These are phyloP conservation scores for Lates calcarifer DNA, from an alignment of 2,113 vertebrate genomes.

Conservation along the genomic window DNA sequence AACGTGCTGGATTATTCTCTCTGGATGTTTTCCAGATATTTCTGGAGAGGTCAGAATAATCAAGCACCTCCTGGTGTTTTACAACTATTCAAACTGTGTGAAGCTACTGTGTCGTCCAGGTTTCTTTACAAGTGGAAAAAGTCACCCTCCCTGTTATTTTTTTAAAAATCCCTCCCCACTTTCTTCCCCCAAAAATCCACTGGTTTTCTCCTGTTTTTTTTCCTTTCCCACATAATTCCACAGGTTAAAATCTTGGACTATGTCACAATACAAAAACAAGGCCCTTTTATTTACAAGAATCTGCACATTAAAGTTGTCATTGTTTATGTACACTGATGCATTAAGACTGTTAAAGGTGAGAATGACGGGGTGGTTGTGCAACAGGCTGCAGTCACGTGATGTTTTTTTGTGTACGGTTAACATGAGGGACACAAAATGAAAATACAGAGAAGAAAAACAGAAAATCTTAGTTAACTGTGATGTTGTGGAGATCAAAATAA, in stretches of 20 bases:
- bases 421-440: slow-evolving; percentile 24
- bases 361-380: slow-evolving; percentile 15
- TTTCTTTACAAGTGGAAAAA: slow-evolving; percentile 61
- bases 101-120: slow-evolving; percentile 55
- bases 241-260: slow-evolving; percentile 65
- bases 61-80: slow-evolving; percentile 15
- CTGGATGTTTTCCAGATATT: slow-evolving; percentile 23
- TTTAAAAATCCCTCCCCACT: slow-evolving; percentile 14
- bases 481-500: background rate
- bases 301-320: slow-evolving; percentile 56
- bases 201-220: background rate
- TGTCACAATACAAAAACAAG: slow-evolving; percentile 74
- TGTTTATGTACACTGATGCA: slow-evolving; percentile 72
- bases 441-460: slow-evolving; percentile 10
- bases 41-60: slow-evolving; percentile 30
- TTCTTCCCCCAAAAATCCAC: background rate
- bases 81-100: slow-evolving; percentile 56
- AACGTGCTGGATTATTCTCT: slow-evolving; percentile 41
- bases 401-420: slow-evolving; percentile 2
- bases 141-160: background rate
- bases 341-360: slow-evolving; percentile 28
- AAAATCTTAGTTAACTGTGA: background rate
- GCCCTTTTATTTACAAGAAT: slow-evolving; percentile 79
- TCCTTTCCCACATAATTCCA: slow-evolving; percentile 48
- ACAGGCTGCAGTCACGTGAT: slow-evolving; percentile 58